Evolutionary conservation across 2,888 invertebrate genomes (phyloP).

Genomic region (Isotomurus palustris): DNA sequence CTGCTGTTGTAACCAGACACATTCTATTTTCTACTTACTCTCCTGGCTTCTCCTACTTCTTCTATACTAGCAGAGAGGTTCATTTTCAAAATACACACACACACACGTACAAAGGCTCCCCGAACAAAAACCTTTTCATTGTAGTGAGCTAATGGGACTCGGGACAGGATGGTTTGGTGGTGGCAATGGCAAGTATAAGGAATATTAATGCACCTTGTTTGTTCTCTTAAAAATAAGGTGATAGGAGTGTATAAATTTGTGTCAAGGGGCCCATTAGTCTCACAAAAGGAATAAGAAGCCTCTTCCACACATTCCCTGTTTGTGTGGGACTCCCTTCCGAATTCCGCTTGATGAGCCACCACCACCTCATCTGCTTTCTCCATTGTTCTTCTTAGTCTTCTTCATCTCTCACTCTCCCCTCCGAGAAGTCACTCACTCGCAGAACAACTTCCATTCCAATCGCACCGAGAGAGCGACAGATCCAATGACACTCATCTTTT

Average conservation of each 20-base stretch:
- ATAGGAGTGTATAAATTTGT: constrained; percentile 39
- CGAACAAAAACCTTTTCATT: constrained; percentile 16
- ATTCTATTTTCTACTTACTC: neutral
- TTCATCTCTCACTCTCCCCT: no score
- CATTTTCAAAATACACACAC: no score
- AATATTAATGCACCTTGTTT: constrained; percentile 39
- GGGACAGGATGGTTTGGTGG: neutral
- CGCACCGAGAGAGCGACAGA: constrained; percentile 5
- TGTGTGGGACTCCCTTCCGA: no score
- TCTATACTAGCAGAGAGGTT: no score
- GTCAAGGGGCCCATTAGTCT: constrained; percentile 44
- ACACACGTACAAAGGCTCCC: no score
- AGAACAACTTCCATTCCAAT: no score
- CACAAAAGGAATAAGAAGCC: constrained; percentile 33
- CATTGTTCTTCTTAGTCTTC: no score
- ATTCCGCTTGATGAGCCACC: no score
- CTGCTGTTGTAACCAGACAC: neutral
- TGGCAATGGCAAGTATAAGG: constrained; percentile 10
- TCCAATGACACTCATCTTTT: constrained; percentile 36
- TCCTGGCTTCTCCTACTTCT: no score
- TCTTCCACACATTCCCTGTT: no score
- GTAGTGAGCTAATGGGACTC: constrained; percentile 12
- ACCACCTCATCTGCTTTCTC: no score
- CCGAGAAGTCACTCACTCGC: no score
- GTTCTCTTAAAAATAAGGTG: constrained; percentile 27